phyloP scores from a whole-genome alignment of 1,140 invertebrate genomes.

The Aporrectodea caliginosa region DNA sequence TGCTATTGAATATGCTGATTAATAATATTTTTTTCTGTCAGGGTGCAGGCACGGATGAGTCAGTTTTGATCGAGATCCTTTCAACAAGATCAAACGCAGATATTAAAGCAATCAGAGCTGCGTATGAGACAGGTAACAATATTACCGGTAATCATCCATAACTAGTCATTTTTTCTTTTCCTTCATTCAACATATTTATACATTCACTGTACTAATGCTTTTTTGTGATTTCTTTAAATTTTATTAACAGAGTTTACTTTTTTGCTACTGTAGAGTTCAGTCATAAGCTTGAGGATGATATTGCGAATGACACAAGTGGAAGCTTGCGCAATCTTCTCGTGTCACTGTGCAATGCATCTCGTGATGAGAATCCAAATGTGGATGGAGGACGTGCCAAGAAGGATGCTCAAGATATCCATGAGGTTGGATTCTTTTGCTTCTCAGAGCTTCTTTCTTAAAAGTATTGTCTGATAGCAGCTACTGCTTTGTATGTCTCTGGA shows the following conservation, averaged over 20 bases:
- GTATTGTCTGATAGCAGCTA: too few relatives aligned
- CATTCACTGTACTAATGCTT: background rate
- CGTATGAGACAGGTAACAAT: slow-evolving; percentile 42
- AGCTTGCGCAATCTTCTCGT: slow-evolving; percentile 85
- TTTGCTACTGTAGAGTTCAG: background rate
- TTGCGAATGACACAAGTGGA: slow-evolving; percentile 87
- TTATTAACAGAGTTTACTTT: background rate
- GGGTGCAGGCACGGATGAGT: slow-evolving; percentile 48
- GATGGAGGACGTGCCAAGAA: slow-evolving; percentile 47
- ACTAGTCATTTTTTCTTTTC: slow-evolving; percentile 6
- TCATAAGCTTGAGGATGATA: slow-evolving; percentile 74
- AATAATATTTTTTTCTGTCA: slow-evolving; percentile 36
- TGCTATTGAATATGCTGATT: too few relatives aligned
- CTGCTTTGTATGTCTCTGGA: too few relatives aligned
- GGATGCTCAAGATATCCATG: slow-evolving; percentile 46
- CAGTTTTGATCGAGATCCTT: slow-evolving; percentile 47
- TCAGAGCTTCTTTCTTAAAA: too few relatives aligned
- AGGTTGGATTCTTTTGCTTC: background rate
- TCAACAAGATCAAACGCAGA: slow-evolving; percentile 48
- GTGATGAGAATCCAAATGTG: slow-evolving; percentile 40
- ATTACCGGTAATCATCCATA: slow-evolving; percentile 33
- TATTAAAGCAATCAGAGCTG: slow-evolving; percentile 48
- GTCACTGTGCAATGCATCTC: slow-evolving; percentile 39
- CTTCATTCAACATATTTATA: background rate
- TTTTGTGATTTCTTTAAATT: background rate